phyloP scores from a whole-genome alignment of 2,888 invertebrate species.

The Exocentrus adspersus region DNA sequence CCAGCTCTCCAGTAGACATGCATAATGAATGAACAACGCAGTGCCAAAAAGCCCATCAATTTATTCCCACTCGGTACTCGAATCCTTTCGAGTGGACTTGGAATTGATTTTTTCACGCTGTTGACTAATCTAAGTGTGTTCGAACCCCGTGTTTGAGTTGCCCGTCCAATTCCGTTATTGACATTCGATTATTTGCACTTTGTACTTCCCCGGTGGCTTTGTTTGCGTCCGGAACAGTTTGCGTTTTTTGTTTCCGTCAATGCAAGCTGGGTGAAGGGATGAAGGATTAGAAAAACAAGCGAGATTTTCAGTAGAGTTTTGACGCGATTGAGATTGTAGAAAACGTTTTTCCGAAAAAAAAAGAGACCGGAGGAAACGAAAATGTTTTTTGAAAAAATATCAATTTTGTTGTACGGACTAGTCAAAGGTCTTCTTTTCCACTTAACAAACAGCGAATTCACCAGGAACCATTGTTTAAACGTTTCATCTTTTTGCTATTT shows the following conservation, averaged over 20 bases:
- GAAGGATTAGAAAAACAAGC: not conserved
- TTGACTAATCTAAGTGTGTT: slow-evolving; percentile 39
- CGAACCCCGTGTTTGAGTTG: slow-evolving; percentile 44
- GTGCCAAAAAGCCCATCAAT: slow-evolving; percentile 11
- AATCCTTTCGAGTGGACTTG: slow-evolving; percentile 20
- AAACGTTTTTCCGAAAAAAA: no score
- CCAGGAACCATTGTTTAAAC: no score
- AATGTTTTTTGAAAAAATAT: no score
- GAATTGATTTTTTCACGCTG: slow-evolving; percentile 37
- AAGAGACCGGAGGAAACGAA: no score
- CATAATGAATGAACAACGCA: slow-evolving; percentile 2
- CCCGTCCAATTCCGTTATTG: slow-evolving; percentile 44
- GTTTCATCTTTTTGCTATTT: no score
- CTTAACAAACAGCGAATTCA: no score
- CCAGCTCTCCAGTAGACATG: not conserved
- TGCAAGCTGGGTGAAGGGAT: not conserved
- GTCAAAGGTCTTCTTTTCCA: no score
- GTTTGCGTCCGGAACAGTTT: not conserved
- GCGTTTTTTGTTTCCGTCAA: not conserved
- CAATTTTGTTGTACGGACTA: no score
- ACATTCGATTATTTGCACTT: slow-evolving; percentile 50
- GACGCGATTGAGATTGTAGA: no score
- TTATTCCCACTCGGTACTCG: slow-evolving; percentile 9
- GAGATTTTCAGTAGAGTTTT: not conserved
- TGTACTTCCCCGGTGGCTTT: slow-evolving; percentile 33